Percentiles rank a stretch among this genome's conserved stretches.
These are phyloP conservation scores for Loripinus fragilis DNA, from an alignment of 2,888 invertebrate species.

Conservation along the genomic window DNA sequence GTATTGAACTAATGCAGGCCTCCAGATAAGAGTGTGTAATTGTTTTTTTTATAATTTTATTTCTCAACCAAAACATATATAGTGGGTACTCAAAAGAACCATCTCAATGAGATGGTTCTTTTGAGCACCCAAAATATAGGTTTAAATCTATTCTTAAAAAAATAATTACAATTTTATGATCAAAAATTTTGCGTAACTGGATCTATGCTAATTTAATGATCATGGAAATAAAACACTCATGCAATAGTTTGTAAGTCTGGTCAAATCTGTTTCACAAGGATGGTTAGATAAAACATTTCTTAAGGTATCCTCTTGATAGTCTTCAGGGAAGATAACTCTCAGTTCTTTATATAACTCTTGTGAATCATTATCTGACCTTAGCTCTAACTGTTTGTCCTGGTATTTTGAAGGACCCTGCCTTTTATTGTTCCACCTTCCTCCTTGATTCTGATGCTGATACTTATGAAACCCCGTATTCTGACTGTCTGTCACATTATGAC, in stretches of 20 bases:
- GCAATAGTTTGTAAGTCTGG: constrained; percentile 72
- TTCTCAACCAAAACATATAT: too few species aligned
- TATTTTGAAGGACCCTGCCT: constrained; percentile 16
- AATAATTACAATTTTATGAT: too few species aligned
- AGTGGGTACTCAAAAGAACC: too few species aligned
- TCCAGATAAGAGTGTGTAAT: too few species aligned
- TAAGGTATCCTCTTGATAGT: constrained; percentile 62
- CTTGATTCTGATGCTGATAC: constrained; percentile 17
- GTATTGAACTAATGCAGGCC: too few species aligned
- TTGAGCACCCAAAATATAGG: too few species aligned
- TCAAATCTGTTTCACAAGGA: constrained; percentile 69
- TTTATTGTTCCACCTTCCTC: constrained; percentile 6
- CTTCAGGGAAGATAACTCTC: constrained; percentile 68
- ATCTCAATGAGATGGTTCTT: too few species aligned
- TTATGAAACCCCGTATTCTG: neutral
- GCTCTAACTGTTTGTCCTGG: constrained; percentile 6
- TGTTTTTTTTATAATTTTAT: too few species aligned
- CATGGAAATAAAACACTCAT: constrained; percentile 61
- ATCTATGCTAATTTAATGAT: too few species aligned
- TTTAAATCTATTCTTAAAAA: too few species aligned
- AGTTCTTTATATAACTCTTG: constrained; percentile 61
- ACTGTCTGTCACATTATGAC: constrained; percentile 10
- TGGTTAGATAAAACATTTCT: constrained; percentile 69
- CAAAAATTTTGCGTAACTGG: too few species aligned
- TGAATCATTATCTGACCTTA: constrained; percentile 58